Evolutionary conservation across 2,113 vertebrate genomes (phyloP).

Genomic region (Corydoras sp.): DNA sequence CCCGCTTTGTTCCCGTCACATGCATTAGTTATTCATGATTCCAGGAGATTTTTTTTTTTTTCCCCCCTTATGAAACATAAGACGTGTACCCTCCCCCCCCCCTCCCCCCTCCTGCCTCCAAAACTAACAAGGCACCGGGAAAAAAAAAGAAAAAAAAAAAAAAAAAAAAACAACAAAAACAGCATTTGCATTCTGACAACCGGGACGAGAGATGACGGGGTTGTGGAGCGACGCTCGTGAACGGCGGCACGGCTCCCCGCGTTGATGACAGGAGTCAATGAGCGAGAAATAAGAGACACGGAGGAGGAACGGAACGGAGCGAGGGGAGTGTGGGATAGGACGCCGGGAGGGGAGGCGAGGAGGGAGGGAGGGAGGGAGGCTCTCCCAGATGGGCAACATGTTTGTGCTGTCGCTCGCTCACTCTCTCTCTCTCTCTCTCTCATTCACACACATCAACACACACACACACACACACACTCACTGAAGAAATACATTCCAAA

Average conservation of each 20-base stretch:
- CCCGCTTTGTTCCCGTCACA: slow-evolving; percentile 22
- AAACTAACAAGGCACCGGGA: slow-evolving; percentile 3
- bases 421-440: slow-evolving; percentile 33
- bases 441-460: slow-evolving; percentile 15
- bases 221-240: not conserved
- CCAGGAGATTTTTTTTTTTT: slow-evolving; percentile 23
- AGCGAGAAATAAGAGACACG: slow-evolving; percentile 31
- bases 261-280: slow-evolving; percentile 40
- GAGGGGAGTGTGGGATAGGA: slow-evolving; percentile 11
- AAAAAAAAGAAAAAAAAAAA: too few relatives aligned
- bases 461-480: slow-evolving; percentile 16
- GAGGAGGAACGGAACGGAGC: slow-evolving; percentile 11
- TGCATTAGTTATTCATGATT: slow-evolving; percentile 59
- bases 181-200: slow-evolving; percentile 8
- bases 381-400: slow-evolving; percentile 39
- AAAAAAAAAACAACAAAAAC: not conserved
- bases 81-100: too few relatives aligned
- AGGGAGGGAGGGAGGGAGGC: slow-evolving; percentile 16
- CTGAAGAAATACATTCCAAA: not conserved
- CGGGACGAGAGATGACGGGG: not conserved
- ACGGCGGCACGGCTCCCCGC: slow-evolving; percentile 31
- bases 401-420: slow-evolving; percentile 32
- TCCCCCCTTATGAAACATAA: too few relatives aligned
- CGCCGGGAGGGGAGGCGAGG: not conserved
- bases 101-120: not conserved